A percentile compares a stretch with the other conserved stretches of the same genome.
These are phyloP conservation scores for Drosophila sulfurigaster DNA, from an alignment of 1,140 invertebrate genomes.

Conservation along the genomic window DNA sequence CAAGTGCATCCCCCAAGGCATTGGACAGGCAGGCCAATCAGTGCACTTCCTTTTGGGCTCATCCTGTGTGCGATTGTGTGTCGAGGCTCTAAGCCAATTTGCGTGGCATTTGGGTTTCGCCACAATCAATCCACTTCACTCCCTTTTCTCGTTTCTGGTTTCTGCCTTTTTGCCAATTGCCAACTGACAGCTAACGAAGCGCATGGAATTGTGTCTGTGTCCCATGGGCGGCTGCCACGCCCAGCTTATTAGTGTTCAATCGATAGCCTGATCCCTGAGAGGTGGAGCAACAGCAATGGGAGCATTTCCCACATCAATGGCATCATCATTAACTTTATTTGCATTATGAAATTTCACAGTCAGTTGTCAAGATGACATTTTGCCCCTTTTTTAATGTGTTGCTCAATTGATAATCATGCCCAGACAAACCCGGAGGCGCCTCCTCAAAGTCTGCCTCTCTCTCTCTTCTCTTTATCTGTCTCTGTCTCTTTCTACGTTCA, in stretches of 20 bases:
- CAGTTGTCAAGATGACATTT: slow-evolving; percentile 41
- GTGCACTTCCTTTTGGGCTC: slow-evolving; percentile 19
- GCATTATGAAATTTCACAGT: slow-evolving; percentile 26
- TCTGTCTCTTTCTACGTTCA: slow-evolving; percentile 3
- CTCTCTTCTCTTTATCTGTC: background rate
- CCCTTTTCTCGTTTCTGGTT: background rate
- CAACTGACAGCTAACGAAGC: slow-evolving; percentile 61
- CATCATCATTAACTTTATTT: slow-evolving; percentile 19
- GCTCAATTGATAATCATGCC: slow-evolving; percentile 27
- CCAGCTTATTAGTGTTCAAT: slow-evolving; percentile 45
- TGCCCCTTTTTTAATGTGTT: background rate
- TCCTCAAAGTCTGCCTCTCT: background rate
- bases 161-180: slow-evolving; percentile 7
- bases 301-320: slow-evolving; percentile 20
- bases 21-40: slow-evolving; percentile 52
- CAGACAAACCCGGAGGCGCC: background rate
- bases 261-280: slow-evolving; percentile 28
- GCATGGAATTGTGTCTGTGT: slow-evolving; percentile 10
- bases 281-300: background rate
- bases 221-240: slow-evolving; percentile 15
- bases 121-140: slow-evolving; percentile 1
- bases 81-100: slow-evolving; percentile 58
- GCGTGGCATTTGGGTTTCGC: slow-evolving; percentile 33
- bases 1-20: slow-evolving; percentile 34
- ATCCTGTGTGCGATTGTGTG: slow-evolving; percentile 23